Evolutionary conservation across 2,888 invertebrate genomes (phyloP).

Genomic region (Octonoba sinensis): DNA sequence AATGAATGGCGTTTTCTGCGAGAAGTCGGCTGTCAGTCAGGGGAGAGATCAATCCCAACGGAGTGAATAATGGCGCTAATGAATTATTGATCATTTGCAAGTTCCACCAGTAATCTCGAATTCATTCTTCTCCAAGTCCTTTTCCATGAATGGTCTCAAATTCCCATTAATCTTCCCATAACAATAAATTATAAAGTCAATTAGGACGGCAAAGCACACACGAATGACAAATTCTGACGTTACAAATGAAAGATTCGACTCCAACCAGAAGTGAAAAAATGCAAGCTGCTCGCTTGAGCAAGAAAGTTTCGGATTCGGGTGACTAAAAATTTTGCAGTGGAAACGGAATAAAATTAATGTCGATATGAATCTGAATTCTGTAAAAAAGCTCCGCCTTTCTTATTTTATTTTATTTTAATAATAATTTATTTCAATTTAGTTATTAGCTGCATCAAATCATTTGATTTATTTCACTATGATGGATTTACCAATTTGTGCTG

Average conservation of each 20-base stretch:
- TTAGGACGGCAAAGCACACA: constrained; percentile 40
- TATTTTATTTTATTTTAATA: no score
- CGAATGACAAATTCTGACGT: constrained; percentile 58
- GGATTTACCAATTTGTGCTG: no score
- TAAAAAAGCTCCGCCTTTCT: no score
- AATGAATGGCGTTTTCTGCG: constrained; percentile 23
- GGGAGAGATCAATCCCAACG: constrained; percentile 48
- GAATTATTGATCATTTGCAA: constrained; percentile 61
- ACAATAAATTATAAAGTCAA: constrained; percentile 64
- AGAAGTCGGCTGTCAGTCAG: constrained; percentile 57
- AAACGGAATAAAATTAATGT: no score
- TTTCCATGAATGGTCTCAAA: constrained; percentile 63
- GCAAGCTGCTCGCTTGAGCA: no score
- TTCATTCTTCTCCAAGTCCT: constrained; percentile 59
- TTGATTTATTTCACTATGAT: no score
- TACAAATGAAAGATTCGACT: constrained; percentile 35
- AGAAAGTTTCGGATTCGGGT: no score
- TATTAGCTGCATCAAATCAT: no score
- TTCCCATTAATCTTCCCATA: constrained; percentile 60
- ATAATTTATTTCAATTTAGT: no score
- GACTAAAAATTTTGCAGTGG: no score
- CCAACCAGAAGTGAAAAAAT: no score
- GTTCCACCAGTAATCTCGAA: constrained; percentile 60
- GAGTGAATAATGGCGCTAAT: constrained; percentile 63
- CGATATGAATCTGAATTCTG: no score